Evolutionary conservation across 2,888 invertebrate species (phyloP).

Genomic region (Heliconius ismenius): DNA sequence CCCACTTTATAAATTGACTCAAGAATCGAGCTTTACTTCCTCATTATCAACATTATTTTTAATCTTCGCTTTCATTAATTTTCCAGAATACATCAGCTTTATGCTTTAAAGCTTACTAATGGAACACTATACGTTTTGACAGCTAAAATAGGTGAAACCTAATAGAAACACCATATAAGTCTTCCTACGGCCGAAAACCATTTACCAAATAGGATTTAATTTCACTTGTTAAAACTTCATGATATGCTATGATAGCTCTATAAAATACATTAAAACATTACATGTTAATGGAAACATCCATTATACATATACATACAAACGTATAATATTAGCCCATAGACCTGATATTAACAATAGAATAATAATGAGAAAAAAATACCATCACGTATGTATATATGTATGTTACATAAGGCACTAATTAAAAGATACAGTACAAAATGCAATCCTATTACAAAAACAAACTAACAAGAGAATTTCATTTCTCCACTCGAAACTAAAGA

Average conservation of each 20-base stretch:
- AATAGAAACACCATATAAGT: no score
- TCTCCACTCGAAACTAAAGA: constrained; percentile 15
- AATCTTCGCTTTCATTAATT: background rate
- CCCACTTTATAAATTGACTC: no score
- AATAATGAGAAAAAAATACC: constrained; percentile 40
- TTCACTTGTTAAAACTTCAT: background rate
- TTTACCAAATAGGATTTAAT: background rate
- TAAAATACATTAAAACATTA: background rate
- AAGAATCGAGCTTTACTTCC: no score
- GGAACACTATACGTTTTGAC: background rate
- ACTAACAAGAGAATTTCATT: constrained; percentile 27
- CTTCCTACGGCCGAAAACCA: no score
- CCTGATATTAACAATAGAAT: constrained; percentile 37
- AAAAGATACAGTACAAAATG: constrained; percentile 33
- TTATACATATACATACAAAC: background rate
- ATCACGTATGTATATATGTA: constrained; percentile 30
- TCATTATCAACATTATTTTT: background rate
- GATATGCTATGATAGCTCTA: background rate
- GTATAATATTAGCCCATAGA: constrained; percentile 23
- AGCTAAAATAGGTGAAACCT: background rate
- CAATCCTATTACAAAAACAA: constrained; percentile 28
- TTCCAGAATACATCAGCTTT: background rate
- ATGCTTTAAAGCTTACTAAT: background rate
- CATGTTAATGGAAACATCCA: constrained; percentile 6
- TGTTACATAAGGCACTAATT: constrained; percentile 37